Base-by-base conservation (phyloP, 2,113 vertebrate species). In the Varanus salvator region DNA sequence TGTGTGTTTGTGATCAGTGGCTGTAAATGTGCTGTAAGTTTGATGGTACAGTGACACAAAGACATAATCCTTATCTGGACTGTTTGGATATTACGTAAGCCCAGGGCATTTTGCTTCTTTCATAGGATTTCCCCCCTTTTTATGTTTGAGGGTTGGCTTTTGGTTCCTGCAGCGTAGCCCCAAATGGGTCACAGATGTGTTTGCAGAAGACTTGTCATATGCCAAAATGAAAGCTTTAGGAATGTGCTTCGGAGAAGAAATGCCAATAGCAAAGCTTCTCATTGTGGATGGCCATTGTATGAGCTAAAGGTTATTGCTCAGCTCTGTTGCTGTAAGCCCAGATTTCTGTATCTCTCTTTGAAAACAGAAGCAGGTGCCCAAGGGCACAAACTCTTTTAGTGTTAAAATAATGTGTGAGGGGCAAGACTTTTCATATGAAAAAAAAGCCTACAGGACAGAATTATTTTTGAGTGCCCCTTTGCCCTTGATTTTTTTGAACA, bases 221-320 rank as follows among this genome's bases (percentile, higher is more conserved):
- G 93, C 90, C 34, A 92, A 91, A 92, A 89, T 7, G 23, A 60
- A 91, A 78, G 84, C 84, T 91, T 83, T 80, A 72, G 19, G 34
- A 64, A 93, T 94, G 90, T 66, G 48, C 52, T 81, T 92, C 88
- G 44, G 19, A 80, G 78, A 76, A 68, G 80, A 89, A 54, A 80
- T 84, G 84, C 87, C 91, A 92, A 74, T 74, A 93, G 93, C 90
- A 87, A 90, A 38, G 90, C 34, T 86, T 94, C 90, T 80, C 89
- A 92, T 75, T 93, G 88, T 92, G 92, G 92, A 93, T 92, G 91
- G 91, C 92, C 92, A 86, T 91, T 80, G 74, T 88, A 93, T 80
- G 89, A 83, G 92, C 69, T 69, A 74, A 95, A 93, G 57, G 80
- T 89, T 94, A 86, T 29, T 90, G 54, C 78, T 82, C 6, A 38